Evolutionary conservation across 2,113 vertebrate genomes (phyloP), one percentile per base, ranked within the genome.

Genomic region (Pluvianellus socialis): DNA sequence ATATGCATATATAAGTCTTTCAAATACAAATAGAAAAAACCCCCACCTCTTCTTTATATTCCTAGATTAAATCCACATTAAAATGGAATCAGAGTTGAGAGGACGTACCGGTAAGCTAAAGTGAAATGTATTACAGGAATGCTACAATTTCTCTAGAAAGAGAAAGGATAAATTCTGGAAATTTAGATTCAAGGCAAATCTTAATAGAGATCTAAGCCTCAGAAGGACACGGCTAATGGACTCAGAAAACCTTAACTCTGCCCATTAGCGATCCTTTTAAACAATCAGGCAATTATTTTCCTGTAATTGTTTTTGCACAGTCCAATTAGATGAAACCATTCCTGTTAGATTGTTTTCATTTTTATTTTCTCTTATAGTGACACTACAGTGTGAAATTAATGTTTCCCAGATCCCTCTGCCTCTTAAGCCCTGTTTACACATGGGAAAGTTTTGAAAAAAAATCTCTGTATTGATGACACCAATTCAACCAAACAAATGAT

Each of bases 221-320:
- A 86, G 88, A 96, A 93, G 45, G 81, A 68, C 45, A 55, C 22
- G 90, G 75, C 59, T 95, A 91, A 95, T 94, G 92, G 67, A 75
- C 74, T 90, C 81, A 58, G 67, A 93, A 96, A 96, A 93, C 75
- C 90, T 90, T 93, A 94, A 84, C 92, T 95, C 94, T 97, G 79
- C 79, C 96, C 88, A 96, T 91, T 93, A 95, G 40, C 4, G 42
- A 95, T 88, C 75, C 90, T 96, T 96, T 96, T 94, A 97, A 97
- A 96, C 85, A 93, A 95, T 90, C 94, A 95, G 94, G 79, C 90
- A 94, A 96, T 95, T 96, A 93, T 96, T 95, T 95, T 92, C n/a
- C 77, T 86, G 94, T 96, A 92, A 96, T 94, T 79, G 85, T 94
- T 96, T 96, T 94, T 95, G 92, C 90, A 92, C 85, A 83, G 66